Percentiles rank a stretch among this genome's conserved stretches.
These are phyloP conservation scores for Drosophila bunnanda DNA, from an alignment of 2,888 invertebrate genomes.

Conservation along the genomic window DNA sequence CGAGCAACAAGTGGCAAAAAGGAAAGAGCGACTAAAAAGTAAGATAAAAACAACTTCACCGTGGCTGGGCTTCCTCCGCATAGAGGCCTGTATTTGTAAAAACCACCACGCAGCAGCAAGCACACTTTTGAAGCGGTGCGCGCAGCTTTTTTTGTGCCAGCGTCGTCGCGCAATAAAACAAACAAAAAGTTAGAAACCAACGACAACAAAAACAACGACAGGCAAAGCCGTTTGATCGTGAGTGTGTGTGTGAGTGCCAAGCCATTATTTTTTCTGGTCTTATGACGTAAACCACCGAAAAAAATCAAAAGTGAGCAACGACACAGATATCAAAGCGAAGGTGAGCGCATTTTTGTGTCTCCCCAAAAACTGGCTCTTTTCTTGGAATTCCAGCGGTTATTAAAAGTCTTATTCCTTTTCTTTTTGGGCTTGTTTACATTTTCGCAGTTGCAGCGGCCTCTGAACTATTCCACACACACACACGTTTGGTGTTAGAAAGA, in stretches of 20 bases:
- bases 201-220: slow-evolving; percentile 31
- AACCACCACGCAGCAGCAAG: slow-evolving; percentile 43
- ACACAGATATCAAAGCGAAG: slow-evolving; percentile 67
- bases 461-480: slow-evolving; percentile 21
- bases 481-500: slow-evolving; percentile 1
- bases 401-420: slow-evolving; percentile 51
- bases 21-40: slow-evolving; percentile 38
- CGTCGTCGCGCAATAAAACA: slow-evolving; percentile 74
- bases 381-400: slow-evolving; percentile 66
- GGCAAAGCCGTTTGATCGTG: slow-evolving; percentile 55
- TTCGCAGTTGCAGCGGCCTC: slow-evolving; percentile 61
- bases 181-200: slow-evolving; percentile 65
- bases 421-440: slow-evolving; percentile 64
- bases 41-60: slow-evolving; percentile 11
- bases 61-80: slow-evolving; percentile 8
- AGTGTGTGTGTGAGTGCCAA: slow-evolving; percentile 57
- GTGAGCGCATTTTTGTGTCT: slow-evolving; percentile 66
- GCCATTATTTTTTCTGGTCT: slow-evolving; percentile 78
- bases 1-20: slow-evolving; percentile 66
- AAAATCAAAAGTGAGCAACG: slow-evolving; percentile 75
- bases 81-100: slow-evolving; percentile 20
- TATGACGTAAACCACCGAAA: slow-evolving; percentile 81
- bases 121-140: slow-evolving; percentile 55
- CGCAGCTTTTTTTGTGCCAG: slow-evolving; percentile 68
- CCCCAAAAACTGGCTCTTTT: slow-evolving; percentile 50